Percentiles rank a stretch among this genome's conserved stretches.
These are phyloP conservation scores for Pegoplata infirma DNA, from an alignment of 2,888 invertebrate species.

Conservation along the genomic window DNA sequence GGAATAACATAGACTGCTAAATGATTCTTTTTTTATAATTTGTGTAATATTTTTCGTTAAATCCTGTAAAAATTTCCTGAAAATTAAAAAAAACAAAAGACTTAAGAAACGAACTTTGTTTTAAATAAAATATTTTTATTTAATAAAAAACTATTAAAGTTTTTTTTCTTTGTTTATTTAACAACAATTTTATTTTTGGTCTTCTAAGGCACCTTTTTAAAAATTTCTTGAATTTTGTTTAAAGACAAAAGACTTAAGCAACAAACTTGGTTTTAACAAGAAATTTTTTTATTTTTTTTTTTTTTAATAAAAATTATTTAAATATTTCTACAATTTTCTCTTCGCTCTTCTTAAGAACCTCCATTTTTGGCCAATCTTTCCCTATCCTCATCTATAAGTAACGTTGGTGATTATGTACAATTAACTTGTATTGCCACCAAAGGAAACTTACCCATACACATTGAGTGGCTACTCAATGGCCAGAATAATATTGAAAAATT, in stretches of 20 bases:
- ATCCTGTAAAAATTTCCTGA: not conserved
- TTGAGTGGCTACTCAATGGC: conserved; percentile 80
- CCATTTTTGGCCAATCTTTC: conserved; percentile 73
- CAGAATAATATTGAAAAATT: conserved; percentile 65
- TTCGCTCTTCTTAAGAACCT: conserved; percentile 68
- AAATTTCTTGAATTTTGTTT: no score
- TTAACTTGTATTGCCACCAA: conserved; percentile 90
- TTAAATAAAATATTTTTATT: no score
- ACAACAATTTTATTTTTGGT: no score
- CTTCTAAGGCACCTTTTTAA: no score
- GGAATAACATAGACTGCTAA: not conserved
- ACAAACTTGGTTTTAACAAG: conserved; percentile 24
- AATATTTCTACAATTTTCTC: not conserved
- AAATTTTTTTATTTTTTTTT: not conserved
- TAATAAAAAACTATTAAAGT: no score
- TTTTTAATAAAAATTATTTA: no score
- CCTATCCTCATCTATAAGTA: conserved; percentile 73
- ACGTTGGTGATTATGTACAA: conserved; percentile 85
- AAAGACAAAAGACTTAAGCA: conserved; percentile 44
- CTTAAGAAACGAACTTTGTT: not conserved
- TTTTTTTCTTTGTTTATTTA: no score
- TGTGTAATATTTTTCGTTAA: conserved; percentile 12
- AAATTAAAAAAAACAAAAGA: not conserved
- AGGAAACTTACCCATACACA: conserved; percentile 84
- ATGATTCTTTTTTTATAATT: conserved; percentile 1